Evolutionary conservation across 2,113 vertebrate genomes (phyloP).

Genomic region (Gopherus flavomarginatus): DNA sequence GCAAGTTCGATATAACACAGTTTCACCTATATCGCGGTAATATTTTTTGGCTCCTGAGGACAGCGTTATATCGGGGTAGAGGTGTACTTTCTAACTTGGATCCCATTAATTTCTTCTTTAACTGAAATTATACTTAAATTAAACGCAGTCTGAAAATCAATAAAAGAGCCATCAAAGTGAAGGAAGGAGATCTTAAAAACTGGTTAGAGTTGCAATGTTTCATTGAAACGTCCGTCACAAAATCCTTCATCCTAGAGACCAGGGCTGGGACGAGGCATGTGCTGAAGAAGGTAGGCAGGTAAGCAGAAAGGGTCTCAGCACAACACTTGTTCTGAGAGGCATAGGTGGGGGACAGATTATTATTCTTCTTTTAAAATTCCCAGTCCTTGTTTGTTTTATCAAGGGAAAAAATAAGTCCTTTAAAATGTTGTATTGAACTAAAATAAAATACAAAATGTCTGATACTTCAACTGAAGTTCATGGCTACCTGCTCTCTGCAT

Average conservation of each 20-base stretch:
- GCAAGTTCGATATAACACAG: too few species aligned
- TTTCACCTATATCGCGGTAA: too few species aligned
- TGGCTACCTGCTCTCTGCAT: background rate
- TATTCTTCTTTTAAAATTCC: background rate
- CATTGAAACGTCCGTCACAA: background rate
- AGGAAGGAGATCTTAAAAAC: background rate
- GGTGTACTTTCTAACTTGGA: conserved; percentile 2
- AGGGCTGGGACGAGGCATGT: background rate
- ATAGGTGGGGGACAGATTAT: background rate
- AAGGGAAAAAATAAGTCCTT: background rate
- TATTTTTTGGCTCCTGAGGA: too few species aligned
- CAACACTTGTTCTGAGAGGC: background rate
- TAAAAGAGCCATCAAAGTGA: background rate
- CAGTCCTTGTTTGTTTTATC: background rate
- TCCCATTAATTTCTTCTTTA: conserved; percentile 27
- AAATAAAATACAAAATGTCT: background rate
- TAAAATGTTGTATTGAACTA: background rate
- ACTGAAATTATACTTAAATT: background rate
- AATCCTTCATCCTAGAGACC: background rate
- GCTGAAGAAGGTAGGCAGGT: background rate
- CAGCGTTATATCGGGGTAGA: too few species aligned
- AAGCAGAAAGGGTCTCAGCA: background rate
- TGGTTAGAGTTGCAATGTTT: background rate
- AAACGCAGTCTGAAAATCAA: background rate
- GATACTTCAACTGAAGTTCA: background rate